Percentiles rank a stretch among this genome's conserved stretches.
These are phyloP conservation scores for Physocephala rufipes DNA, from an alignment of 2,888 invertebrate species.

Conservation along the genomic window DNA sequence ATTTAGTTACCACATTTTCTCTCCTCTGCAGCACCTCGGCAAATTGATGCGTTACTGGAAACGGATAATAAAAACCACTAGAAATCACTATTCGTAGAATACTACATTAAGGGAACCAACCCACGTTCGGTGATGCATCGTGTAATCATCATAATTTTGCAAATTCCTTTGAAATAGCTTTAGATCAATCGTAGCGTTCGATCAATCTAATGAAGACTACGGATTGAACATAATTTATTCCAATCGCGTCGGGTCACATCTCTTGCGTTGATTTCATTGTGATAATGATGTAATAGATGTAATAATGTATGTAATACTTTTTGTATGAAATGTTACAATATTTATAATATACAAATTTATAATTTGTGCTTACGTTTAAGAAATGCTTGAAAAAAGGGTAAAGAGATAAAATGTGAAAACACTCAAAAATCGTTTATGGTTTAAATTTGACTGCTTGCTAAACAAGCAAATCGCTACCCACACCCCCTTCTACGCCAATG, in stretches of 20 bases:
- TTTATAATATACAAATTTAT: too few relatives aligned
- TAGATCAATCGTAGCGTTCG: not conserved
- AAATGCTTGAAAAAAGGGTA: too few relatives aligned
- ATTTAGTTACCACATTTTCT: not conserved
- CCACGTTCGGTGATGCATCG: not conserved
- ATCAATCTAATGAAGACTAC: not conserved
- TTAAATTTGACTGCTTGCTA: too few relatives aligned
- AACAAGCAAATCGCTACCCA: too few relatives aligned
- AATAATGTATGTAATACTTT: too few relatives aligned
- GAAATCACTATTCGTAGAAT: constrained; percentile 28
- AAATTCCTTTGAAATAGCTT: not conserved
- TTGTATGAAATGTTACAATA: not conserved
- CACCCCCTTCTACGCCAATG: too few relatives aligned
- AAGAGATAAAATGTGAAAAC: too few relatives aligned
- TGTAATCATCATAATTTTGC: not conserved
- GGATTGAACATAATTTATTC: too few relatives aligned
- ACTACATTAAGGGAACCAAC: constrained; percentile 17
- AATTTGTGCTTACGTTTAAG: too few relatives aligned
- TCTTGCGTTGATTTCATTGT: not conserved
- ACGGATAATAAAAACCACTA: constrained; percentile 21
- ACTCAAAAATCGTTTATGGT: too few relatives aligned
- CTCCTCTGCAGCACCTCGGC: not conserved
- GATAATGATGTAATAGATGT: constrained; percentile 24
- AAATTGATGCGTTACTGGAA: constrained; percentile 1
- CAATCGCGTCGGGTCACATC: too few relatives aligned